Conservation (phyloP, 1,140 invertebrate species). For the Tenebrio molitor region DNA sequence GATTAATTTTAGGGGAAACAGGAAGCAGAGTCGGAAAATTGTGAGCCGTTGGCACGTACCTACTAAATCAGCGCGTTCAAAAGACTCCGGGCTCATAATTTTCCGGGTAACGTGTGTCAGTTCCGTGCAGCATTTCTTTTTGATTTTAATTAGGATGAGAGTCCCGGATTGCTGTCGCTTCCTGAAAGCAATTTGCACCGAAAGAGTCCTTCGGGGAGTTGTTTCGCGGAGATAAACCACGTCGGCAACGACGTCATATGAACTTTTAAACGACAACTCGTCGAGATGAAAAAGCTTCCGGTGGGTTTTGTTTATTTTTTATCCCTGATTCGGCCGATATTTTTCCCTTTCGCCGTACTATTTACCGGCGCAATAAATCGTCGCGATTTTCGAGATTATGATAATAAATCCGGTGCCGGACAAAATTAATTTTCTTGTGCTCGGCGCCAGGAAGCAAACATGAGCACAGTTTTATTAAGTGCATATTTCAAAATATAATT, state of each 20-base stretch:
- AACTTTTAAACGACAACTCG: slow-evolving; percentile 21
- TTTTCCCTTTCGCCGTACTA: not conserved
- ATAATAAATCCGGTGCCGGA: slow-evolving; percentile 29
- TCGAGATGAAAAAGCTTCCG: slow-evolving; percentile 5
- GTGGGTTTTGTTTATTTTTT: slow-evolving; percentile 1
- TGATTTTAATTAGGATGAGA: slow-evolving; percentile 20
- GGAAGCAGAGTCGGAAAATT: no score
- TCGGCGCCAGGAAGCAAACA: slow-evolving; percentile 18
- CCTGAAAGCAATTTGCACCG: slow-evolving; percentile 34
- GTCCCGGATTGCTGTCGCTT: slow-evolving; percentile 15
- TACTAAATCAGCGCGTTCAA: no score
- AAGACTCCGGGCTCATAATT: no score
- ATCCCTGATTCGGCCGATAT: not conserved
- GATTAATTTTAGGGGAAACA: no score
- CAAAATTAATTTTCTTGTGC: slow-evolving; percentile 21
- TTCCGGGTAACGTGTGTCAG: no score
- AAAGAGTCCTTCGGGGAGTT: slow-evolving; percentile 27
- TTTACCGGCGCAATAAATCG: not conserved
- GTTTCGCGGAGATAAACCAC: slow-evolving; percentile 28
- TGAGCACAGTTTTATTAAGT: slow-evolving; percentile 35
- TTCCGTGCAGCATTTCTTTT: not conserved
- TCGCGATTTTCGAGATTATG: slow-evolving; percentile 19
- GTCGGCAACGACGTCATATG: slow-evolving; percentile 4
- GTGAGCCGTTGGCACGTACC: no score
- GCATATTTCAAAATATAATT: slow-evolving; percentile 45